phyloP scores from a whole-genome alignment of 2,113 vertebrate species.

The Nicator chloris region DNA sequence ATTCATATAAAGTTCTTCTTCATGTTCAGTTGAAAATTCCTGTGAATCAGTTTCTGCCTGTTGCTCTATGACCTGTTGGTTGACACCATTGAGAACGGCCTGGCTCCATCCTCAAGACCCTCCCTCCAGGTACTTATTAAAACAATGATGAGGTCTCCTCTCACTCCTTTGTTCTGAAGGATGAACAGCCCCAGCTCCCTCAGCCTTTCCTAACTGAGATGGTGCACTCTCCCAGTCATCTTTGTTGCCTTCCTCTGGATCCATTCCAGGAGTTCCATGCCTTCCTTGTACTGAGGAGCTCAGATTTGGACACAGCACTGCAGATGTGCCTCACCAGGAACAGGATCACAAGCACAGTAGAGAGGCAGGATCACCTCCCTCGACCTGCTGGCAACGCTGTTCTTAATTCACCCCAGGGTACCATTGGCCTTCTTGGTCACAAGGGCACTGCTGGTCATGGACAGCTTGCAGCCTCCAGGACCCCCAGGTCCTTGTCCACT shows the following conservation, averaged over 20 bases:
- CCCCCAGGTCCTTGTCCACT: rapidly evolving
- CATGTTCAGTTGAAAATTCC: not conserved
- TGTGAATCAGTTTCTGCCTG: not conserved
- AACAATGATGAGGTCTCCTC: not conserved
- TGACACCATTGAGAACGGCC: not conserved
- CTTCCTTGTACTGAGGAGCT: not conserved
- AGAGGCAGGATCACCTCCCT: not conserved
- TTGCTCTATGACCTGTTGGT: not conserved
- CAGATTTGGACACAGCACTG: not conserved
- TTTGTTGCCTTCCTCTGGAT: not conserved
- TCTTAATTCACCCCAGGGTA: not conserved
- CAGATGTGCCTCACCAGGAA: not conserved
- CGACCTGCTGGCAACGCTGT: not conserved
- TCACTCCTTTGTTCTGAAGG: not conserved
- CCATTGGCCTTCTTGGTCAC: not conserved
- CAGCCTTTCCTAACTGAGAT: not conserved
- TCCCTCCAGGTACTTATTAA: not conserved
- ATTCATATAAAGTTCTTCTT: not conserved
- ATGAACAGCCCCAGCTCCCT: not conserved
- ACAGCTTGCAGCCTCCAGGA: not conserved
- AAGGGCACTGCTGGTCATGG: not conserved
- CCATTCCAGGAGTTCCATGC: not conserved
- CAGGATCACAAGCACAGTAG: not conserved
- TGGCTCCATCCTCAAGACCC: not conserved
- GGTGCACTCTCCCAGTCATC: not conserved